Evolutionary conservation across 2,113 vertebrate species (phyloP).

Genomic region (Plestiodon gilberti): DNA sequence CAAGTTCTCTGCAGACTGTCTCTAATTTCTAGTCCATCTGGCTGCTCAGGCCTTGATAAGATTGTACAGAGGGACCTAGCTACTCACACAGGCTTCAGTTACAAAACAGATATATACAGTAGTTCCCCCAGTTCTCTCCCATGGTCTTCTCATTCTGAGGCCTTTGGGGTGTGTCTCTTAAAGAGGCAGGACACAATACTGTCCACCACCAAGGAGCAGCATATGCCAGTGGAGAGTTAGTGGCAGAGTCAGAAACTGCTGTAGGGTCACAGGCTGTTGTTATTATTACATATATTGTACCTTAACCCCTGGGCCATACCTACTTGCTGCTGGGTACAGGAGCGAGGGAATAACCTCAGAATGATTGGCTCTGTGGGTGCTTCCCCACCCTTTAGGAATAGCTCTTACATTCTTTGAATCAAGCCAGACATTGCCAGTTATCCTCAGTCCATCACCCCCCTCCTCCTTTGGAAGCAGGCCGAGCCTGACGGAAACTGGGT

Average conservation of each 20-base stretch:
- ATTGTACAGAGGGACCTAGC: too few species aligned
- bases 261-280: too few species aligned
- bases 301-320: background rate
- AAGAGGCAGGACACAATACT: background rate
- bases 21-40: too few species aligned
- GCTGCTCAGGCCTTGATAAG: too few species aligned
- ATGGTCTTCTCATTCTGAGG: too few species aligned
- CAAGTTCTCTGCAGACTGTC: too few species aligned
- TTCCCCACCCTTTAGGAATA: background rate
- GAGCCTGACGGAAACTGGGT: slow-evolving; percentile 14
- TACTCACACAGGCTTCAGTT: too few species aligned
- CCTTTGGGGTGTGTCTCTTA: too few species aligned
- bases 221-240: background rate
- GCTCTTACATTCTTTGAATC: background rate
- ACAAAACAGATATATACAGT: too few species aligned
- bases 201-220: background rate
- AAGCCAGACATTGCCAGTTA: background rate
- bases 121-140: too few species aligned
- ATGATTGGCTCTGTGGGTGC: background rate
- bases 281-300: too few species aligned
- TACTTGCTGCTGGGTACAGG: background rate
- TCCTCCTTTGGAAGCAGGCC: background rate
- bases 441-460: background rate
- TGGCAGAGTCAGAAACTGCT: too few species aligned
- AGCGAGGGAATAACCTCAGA: background rate